Conservation (phyloP, 2,888 invertebrate species). For the Blastobasis adustella region DNA sequence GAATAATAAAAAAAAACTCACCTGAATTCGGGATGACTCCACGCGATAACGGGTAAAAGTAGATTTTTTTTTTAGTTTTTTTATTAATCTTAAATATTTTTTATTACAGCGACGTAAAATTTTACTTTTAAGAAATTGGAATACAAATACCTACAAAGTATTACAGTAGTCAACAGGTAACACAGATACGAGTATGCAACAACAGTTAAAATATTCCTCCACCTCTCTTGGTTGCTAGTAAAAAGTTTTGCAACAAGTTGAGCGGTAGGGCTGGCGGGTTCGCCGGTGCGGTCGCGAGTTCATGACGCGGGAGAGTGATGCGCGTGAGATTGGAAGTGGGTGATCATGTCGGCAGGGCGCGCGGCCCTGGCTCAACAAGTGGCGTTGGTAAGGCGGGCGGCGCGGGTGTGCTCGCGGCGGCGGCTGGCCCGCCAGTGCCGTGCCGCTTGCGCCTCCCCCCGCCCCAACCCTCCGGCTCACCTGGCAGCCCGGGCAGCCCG, state of each 20-base stretch:
- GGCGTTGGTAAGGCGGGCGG: conserved; percentile 50
- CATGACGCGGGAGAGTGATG: neutral
- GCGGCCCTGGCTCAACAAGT: conserved; percentile 64
- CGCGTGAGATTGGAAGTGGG: too few species aligned
- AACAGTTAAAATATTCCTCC: conserved; percentile 36
- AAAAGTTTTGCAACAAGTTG: conserved; percentile 14
- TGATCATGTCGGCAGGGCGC: conserved; percentile 23
- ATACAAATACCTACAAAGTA: conserved; percentile 53
- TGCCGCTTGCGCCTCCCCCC: conserved; percentile 39
- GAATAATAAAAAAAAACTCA: neutral
- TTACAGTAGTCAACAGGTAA: conserved; percentile 64
- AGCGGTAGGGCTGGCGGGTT: neutral
- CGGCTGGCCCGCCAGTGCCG: conserved; percentile 70
- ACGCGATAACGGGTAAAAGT: neutral
- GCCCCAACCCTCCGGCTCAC: conserved; percentile 12
- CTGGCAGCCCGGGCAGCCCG: neutral
- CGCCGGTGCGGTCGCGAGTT: neutral
- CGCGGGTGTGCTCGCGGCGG: conserved; percentile 53
- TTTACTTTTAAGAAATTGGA: conserved; percentile 23
- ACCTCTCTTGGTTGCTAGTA: conserved; percentile 4
- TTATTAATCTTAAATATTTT: neutral
- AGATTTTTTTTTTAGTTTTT: neutral
- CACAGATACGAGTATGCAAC: conserved; percentile 66
- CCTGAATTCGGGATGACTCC: conserved; percentile 7
- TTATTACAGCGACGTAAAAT: conserved; percentile 13